Percentiles rank a stretch among this genome's conserved stretches.
Evolutionary conservation across 2,888 invertebrate species (phyloP).

Genomic region (Caenorhabditis sinica): DNA sequence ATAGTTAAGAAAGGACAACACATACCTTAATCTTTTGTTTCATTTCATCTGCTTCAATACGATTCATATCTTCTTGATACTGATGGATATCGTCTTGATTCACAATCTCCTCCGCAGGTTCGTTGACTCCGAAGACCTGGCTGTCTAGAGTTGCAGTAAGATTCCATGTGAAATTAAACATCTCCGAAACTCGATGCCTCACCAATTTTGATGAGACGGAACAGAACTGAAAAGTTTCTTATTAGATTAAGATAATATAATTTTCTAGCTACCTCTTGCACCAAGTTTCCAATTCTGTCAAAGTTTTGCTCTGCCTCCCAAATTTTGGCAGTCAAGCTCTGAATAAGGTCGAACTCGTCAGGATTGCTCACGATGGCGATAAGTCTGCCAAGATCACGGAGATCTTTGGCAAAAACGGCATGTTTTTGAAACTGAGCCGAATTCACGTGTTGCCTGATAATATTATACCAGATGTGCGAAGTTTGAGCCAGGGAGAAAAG

Average conservation of each 20-base stretch:
- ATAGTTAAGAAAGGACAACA: neutral
- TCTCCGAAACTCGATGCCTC: neutral
- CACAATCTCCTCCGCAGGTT: neutral
- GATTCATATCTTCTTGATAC: neutral
- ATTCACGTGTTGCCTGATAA: neutral
- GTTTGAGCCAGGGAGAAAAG: neutral
- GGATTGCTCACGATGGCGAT: neutral
- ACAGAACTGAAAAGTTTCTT: constrained; percentile 1
- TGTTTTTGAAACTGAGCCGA: neutral
- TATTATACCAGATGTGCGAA: neutral
- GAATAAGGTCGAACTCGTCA: neutral
- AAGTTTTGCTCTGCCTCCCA: neutral
- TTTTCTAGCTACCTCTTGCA: constrained; percentile 1
- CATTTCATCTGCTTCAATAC: no score
- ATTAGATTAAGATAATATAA: neutral
- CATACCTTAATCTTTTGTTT: neutral
- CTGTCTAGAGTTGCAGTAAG: neutral
- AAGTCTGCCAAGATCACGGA: neutral
- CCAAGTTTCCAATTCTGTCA: neutral
- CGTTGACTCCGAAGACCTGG: neutral
- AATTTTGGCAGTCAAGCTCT: neutral
- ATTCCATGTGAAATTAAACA: neutral
- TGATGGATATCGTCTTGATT: no score
- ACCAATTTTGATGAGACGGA: no score
- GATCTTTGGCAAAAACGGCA: neutral